Base-by-base conservation (phyloP, 2,888 invertebrate species). In the Chrysolina haemoptera region DNA sequence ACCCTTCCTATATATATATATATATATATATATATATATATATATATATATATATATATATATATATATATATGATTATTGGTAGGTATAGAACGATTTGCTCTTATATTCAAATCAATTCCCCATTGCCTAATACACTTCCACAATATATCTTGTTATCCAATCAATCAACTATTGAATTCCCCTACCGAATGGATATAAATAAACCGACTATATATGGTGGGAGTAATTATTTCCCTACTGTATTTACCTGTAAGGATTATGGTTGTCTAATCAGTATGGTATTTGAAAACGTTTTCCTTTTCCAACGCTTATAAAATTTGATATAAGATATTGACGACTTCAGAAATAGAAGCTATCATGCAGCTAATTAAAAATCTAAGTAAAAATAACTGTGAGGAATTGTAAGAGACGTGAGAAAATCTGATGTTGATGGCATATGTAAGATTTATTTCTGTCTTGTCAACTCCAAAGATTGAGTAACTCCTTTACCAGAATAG, bases 401-500 rank as follows among this genome's bases (percentile, higher is more conserved):
- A n/a, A 16, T 16, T 48, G 48, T 16, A 48, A 48, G 48, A 53
- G 53, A 53, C 35, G 4, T 6, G 35, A 8, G 35, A 35, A 35
- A 35, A 35, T 20, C 53, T 53, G 53, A 53, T 20, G 53, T 53
- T 53, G 53, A 53, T 12, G 12, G 20, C 53, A 43, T 11, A 53
- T 53, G 53, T 53, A 53, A 53, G 53, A 53, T 20, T 20, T 53
- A 20, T 18, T 53, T 20, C 20, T 53, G 53, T 53, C 20, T 11
- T 53, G 53, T 53, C 20, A 53, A 11, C 18, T 53, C 20, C 18
- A 12, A 18, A 20, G 20, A 53, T 53, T n/a, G 16, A 16, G n/a
- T n/a, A 35, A 35, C 35, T 35, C 35, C 35, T 35, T 35, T 8
- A 35, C 35, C 35, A 35, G 35, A 35, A 35, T 35, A 35, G 35